phyloP scores from a whole-genome alignment of 2,113 vertebrate genomes.

The Orientallactaga bullata region DNA sequence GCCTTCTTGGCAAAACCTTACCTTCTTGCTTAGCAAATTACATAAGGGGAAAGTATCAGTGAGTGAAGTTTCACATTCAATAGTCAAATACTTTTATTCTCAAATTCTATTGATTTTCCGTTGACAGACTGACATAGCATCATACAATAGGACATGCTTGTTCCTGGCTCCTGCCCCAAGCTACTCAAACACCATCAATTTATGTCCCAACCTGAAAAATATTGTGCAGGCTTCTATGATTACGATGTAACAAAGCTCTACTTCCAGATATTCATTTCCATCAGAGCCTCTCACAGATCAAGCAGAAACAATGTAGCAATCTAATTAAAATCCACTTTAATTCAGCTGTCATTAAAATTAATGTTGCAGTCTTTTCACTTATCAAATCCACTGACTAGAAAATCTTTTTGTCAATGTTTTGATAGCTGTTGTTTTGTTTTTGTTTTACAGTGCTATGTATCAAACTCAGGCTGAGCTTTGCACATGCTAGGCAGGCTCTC shows the following conservation, averaged over 20 bases:
- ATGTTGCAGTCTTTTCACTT: not conserved
- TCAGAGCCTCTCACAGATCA: not conserved
- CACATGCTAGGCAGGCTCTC: not conserved
- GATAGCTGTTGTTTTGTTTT: not conserved
- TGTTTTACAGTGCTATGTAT: not conserved
- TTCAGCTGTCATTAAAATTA: not conserved
- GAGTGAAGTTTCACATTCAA: not conserved
- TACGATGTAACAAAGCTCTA: not conserved
- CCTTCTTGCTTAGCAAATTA: not conserved
- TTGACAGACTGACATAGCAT: not conserved
- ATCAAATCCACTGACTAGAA: not conserved
- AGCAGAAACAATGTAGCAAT: not conserved
- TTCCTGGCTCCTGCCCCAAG: not conserved
- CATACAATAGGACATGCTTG: not conserved
- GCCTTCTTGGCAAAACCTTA: not conserved
- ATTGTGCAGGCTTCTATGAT: not conserved
- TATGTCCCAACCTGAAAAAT: not conserved
- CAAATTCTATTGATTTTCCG: slow-evolving; percentile 7
- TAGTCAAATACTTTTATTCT: slow-evolving; percentile 13
- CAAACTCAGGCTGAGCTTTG: not conserved
- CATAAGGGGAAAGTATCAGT: slow-evolving; percentile 17
- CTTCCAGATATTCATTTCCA: slow-evolving; percentile 20
- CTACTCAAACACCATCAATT: slow-evolving; percentile 27
- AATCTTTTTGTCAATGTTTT: not conserved
- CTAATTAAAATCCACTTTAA: slow-evolving; percentile 16